phyloP scores from a whole-genome alignment of 2,113 vertebrate species.

The Ciconia maguari region DNA sequence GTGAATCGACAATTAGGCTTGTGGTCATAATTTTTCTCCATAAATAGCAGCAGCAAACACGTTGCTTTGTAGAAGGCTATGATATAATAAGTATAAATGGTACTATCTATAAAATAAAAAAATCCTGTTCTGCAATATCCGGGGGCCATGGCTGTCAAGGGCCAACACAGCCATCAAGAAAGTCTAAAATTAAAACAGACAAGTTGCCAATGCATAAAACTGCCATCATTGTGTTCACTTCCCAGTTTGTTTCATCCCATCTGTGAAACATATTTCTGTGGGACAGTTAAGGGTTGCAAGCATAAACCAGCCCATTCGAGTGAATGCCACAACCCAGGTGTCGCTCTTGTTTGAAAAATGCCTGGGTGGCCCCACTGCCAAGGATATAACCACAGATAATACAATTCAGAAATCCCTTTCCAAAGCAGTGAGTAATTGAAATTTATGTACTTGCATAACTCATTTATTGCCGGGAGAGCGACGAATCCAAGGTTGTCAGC shows the following conservation, averaged over 20 bases:
- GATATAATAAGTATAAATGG: background rate
- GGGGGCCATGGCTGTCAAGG: conserved; percentile 39
- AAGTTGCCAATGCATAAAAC: conserved; percentile 63
- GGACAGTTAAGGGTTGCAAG: conserved; percentile 38
- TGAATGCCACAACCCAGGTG: conserved; percentile 42
- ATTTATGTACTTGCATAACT: conserved; percentile 30
- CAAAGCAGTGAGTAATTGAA: conserved; percentile 36
- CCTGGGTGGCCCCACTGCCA: conserved; percentile 20
- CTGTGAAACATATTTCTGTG: conserved; percentile 66
- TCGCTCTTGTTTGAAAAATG: conserved; percentile 43
- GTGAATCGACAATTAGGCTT: background rate
- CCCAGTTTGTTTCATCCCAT: conserved; percentile 59
- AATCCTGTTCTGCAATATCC: background rate
- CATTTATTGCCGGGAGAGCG: background rate
- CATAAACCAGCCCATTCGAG: background rate
- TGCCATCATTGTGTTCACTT: conserved; percentile 45
- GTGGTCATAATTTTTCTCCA: background rate
- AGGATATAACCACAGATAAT: conserved; percentile 14
- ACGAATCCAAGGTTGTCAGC: conserved; percentile 23
- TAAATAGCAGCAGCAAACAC: background rate
- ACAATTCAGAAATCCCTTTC: conserved; percentile 35
- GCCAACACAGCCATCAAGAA: conserved; percentile 51
- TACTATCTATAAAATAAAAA: background rate
- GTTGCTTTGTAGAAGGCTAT: background rate
- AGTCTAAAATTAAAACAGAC: conserved; percentile 63